Evolutionary conservation across 2,888 invertebrate genomes (phyloP), one percentile per base, ranked within the genome.

Genomic region (Liopterus haemorrhoidalis): DNA sequence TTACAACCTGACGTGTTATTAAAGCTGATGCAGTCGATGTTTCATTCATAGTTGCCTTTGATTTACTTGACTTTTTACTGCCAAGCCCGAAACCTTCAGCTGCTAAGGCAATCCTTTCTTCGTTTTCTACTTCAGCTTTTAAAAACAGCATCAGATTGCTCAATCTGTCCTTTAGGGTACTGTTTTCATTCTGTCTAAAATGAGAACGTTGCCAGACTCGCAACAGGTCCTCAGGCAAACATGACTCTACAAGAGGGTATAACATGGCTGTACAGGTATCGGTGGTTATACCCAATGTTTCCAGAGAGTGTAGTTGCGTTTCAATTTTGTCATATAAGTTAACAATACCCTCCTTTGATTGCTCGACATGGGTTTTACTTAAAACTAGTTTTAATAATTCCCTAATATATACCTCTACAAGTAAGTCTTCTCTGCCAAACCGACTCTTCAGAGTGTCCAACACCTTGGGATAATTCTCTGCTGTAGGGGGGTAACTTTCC

Each of bases 161-260:
- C 21, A 35, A 11, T 2, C 35, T 2, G 4, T 35, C 8, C 15
- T 3, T 6, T 30, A 5, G n/a, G n/a, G n/a, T 11, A 18, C 16
- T 2, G 12, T 18, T 15, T 14, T n/a, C 11, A n/a, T 18, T 2
- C 18, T 28, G 20, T 8, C 18, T 28, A 22, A 20, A 35, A 5
- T 35, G 21, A n/a, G 50, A 47, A 16, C 51, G 22, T 38, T 53
- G 51, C 59, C 59, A 61, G 9, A 52, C 51, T 24, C 55, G 14
- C 16, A 60, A 40, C 5, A 57, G 38, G 5, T 56, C 55, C 9
- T 55, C 50, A 2, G 59, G 61, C 8, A 62, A 41, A 41, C 53
- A 51, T 2, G 59, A 60, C 40, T 61, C 61, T 12, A 61, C 58
- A 3, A 61, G 45, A 3, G 61, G 62, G 45, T 55, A 60, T 5